Percentiles rank a stretch among this genome's conserved stretches.
Conservation (phyloP, 2,113 vertebrate genomes). For the Phyllostomus hastatus region DNA sequence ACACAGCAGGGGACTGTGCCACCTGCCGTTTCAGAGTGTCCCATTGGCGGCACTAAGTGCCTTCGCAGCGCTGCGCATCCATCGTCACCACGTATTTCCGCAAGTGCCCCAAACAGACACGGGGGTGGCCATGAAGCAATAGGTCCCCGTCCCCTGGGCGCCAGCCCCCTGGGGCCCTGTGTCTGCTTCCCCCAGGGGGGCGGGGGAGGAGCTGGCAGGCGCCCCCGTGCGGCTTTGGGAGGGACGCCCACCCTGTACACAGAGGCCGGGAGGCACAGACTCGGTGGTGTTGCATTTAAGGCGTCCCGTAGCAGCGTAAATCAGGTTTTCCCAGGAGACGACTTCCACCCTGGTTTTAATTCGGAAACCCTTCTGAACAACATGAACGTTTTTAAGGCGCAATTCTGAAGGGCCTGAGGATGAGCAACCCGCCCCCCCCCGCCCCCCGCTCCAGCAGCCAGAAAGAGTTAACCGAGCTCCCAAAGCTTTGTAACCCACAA, state of each 20-base stretch:
- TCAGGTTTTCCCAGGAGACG: neutral
- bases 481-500: too few relatives aligned
- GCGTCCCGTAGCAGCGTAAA: rapidly evolving
- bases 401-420: neutral
- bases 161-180: too few relatives aligned
- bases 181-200: too few relatives aligned
- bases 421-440: rapidly evolving
- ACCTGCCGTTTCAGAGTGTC: too few relatives aligned
- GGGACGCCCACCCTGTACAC: rapidly evolving
- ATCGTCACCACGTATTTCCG: too few relatives aligned
- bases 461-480: neutral
- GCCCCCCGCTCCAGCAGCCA: neutral
- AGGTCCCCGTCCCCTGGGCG: too few relatives aligned
- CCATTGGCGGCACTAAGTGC: too few relatives aligned
- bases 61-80: too few relatives aligned
- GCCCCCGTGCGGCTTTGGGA: neutral
- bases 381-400: neutral
- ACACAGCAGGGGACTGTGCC: too few relatives aligned
- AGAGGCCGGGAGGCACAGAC: neutral
- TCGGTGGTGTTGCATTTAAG: rapidly evolving
- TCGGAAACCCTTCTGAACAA: neutral
- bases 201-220: too few relatives aligned
- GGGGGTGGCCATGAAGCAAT: too few relatives aligned
- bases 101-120: too few relatives aligned
- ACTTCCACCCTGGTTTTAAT: neutral